A percentile compares a stretch with the other conserved stretches of the same genome.
These are phyloP conservation scores for Setophaga kirtlandii DNA, from an alignment of 2,113 vertebrate genomes.

Conservation along the genomic window DNA sequence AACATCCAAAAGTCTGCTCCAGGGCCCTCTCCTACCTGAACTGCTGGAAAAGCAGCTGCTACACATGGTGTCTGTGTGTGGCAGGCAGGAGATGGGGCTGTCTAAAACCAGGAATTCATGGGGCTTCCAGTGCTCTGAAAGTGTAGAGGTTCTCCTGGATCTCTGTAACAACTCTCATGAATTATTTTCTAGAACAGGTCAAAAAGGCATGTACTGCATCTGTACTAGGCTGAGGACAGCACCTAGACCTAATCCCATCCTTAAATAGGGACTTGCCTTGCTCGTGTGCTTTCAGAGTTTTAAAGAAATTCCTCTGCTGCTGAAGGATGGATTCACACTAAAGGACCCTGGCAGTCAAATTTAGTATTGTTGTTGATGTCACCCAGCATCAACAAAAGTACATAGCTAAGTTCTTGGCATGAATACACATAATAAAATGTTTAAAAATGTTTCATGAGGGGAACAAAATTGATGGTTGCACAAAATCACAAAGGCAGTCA, in stretches of 20 bases:
- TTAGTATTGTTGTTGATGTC: not conserved
- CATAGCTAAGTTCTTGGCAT: not conserved
- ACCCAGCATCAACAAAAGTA: not conserved
- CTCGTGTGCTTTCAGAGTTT: not conserved
- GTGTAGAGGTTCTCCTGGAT: not conserved
- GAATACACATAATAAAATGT: not conserved
- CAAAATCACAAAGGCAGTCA: not conserved
- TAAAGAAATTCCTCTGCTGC: not conserved
- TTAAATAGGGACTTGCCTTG: not conserved
- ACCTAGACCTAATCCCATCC: not conserved
- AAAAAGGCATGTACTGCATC: not conserved
- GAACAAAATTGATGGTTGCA: not conserved
- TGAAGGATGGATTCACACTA: not conserved
- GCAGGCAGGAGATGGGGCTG: not conserved
- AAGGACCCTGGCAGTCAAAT: not conserved
- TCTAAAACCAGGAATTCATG: not conserved
- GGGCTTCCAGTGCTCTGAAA: not conserved
- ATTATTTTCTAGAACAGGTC: not conserved
- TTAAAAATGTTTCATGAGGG: not conserved
- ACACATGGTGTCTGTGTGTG: not conserved
- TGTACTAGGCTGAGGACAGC: not conserved
- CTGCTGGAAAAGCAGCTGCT: not conserved
- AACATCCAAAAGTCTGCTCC: not conserved
- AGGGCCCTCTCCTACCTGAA: not conserved
- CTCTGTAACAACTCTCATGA: not conserved